A percentile compares a stretch with the other conserved stretches of the same genome.
phyloP scores from a whole-genome alignment of 2,888 invertebrate genomes.

The Rhimphoctona megacephalus region DNA sequence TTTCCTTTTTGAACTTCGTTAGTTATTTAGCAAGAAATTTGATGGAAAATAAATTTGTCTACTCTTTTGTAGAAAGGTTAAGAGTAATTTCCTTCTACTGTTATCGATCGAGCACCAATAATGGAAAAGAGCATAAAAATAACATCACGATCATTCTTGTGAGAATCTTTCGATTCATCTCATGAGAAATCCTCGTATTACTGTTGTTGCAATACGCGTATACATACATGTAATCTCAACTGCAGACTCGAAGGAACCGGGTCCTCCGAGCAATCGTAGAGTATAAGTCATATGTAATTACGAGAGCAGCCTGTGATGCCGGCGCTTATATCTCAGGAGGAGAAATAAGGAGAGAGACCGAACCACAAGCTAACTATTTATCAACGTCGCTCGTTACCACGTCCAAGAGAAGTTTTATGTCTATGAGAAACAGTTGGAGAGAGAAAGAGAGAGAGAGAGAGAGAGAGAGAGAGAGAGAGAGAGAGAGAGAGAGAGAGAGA shows the following conservation, averaged over 20 bases:
- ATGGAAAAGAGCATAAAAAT: slow-evolving; percentile 26
- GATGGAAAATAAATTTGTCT: not conserved
- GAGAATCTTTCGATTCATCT: slow-evolving; percentile 38
- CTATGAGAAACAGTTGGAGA: slow-evolving; percentile 63
- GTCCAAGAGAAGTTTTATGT: slow-evolving; percentile 68
- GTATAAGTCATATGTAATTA: slow-evolving; percentile 67
- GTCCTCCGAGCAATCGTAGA: slow-evolving; percentile 70
- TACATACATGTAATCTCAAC: slow-evolving; percentile 2
- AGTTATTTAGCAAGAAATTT: not conserved
- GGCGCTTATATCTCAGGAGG: slow-evolving; percentile 52
- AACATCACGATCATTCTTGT: slow-evolving; percentile 41
- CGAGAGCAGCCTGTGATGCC: slow-evolving; percentile 53
- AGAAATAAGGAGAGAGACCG: slow-evolving; percentile 43
- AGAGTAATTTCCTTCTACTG: not conserved
- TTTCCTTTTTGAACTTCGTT: not conserved
- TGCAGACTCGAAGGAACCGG: slow-evolving; percentile 72
- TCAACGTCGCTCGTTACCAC: slow-evolving; percentile 78
- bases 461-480: slow-evolving; percentile 23
- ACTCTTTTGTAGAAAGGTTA: not conserved
- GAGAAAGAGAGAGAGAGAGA: slow-evolving; percentile 22
- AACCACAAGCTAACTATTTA: slow-evolving; percentile 73
- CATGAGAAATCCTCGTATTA: slow-evolving; percentile 52
- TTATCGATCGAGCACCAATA: slow-evolving; percentile 36
- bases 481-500: not conserved
- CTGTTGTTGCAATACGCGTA: slow-evolving; percentile 32